Percentiles rank a stretch among this genome's conserved stretches.
Evolutionary conservation across 2,797 vertebrate genomes (phyloP).

Genomic region (Antrozous pallidus): DNA sequence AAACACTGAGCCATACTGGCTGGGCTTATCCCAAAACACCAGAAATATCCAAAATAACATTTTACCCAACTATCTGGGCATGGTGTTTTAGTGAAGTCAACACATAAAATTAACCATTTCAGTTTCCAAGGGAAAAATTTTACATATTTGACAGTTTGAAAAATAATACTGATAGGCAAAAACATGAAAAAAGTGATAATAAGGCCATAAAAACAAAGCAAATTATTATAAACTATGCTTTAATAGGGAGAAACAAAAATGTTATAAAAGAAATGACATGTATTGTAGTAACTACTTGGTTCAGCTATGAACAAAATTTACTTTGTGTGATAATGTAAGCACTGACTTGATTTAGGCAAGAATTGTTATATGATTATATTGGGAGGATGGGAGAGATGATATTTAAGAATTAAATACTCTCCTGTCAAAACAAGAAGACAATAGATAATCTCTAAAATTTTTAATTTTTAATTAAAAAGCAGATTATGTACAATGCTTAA

Average conservation of each 20-base stretch:
- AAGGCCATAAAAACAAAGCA: background rate
- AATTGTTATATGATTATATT: slow-evolving; percentile 26
- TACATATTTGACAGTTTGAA: slow-evolving; percentile 13
- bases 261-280: background rate
- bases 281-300: slow-evolving; percentile 37
- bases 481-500: background rate
- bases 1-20: too few relatives aligned
- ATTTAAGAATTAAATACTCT: slow-evolving; percentile 10
- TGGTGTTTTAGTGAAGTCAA: background rate
- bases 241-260: background rate
- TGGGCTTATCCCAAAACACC: background rate
- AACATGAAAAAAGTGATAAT: slow-evolving; percentile 5
- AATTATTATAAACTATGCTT: background rate
- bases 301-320: slow-evolving; percentile 17
- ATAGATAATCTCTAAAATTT: slow-evolving; percentile 13
- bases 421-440: slow-evolving; percentile 1
- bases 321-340: background rate
- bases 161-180: slow-evolving; percentile 16
- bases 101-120: background rate
- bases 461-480: background rate
- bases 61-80: background rate
- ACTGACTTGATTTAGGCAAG: slow-evolving; percentile 15
- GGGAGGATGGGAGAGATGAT: background rate
- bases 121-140: background rate
- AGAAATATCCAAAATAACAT: background rate